Evolutionary conservation across 2,113 vertebrate genomes (phyloP).

Genomic region (Danionella cerebrum): DNA sequence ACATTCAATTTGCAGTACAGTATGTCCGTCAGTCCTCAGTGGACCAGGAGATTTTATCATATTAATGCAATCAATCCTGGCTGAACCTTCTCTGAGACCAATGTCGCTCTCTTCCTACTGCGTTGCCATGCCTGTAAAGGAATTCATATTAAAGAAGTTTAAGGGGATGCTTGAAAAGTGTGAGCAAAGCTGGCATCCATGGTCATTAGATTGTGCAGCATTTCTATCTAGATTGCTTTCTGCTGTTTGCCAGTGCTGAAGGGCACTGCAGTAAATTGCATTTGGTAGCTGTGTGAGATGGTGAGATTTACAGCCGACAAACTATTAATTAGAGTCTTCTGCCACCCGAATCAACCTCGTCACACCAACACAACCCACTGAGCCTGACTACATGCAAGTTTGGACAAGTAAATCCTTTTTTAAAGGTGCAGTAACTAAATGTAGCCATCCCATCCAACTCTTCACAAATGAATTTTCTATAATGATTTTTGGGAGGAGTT

Average conservation of each 20-base stretch:
- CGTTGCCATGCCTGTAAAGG: not conserved
- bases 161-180: not conserved
- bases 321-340: constrained; percentile 18
- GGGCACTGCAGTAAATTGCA: constrained; percentile 22
- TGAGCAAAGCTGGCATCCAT: not conserved
- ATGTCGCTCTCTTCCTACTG: not conserved
- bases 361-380: not conserved
- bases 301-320: constrained; percentile 17
- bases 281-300: not conserved
- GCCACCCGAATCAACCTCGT: constrained; percentile 1
- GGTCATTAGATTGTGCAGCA: constrained; percentile 16
- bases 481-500: too few relatives aligned
- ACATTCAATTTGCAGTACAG: too few relatives aligned
- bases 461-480: too few relatives aligned
- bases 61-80: not conserved
- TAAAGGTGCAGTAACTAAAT: not conserved
- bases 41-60: constrained; percentile 1
- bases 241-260: not conserved
- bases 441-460: not conserved
- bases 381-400: not conserved
- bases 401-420: not conserved
- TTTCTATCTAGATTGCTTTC: constrained; percentile 29
- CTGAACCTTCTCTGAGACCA: not conserved
- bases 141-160: not conserved
- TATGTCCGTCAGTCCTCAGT: constrained; percentile 1